phyloP scores from a whole-genome alignment of 2,113 vertebrate species.

The Micronycteris hirsuta region DNA sequence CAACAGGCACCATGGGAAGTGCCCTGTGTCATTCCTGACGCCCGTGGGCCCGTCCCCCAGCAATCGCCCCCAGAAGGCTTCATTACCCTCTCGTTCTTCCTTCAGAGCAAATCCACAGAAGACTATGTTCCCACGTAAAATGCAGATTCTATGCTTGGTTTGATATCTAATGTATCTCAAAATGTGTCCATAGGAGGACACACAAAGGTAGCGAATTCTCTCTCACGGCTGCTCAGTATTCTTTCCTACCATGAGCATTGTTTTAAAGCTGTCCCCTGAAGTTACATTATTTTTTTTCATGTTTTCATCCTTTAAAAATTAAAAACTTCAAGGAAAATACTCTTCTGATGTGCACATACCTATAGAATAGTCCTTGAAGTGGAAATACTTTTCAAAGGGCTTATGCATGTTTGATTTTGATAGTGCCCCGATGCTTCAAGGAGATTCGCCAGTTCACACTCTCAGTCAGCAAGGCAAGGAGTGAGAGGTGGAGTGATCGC shows the following conservation, averaged over 20 bases:
- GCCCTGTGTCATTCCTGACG: not conserved
- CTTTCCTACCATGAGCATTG: not conserved
- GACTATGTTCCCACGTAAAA: not conserved
- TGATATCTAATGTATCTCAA: not conserved
- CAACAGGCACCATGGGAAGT: not conserved
- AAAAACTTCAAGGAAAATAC: not conserved
- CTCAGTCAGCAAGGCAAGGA: not conserved
- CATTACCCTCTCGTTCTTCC: not conserved
- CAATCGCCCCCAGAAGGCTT: not conserved
- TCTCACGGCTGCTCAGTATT: not conserved
- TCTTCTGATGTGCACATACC: not conserved
- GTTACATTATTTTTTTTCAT: not conserved
- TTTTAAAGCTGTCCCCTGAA: not conserved
- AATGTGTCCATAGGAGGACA: not conserved
- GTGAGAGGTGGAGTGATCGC: not conserved
- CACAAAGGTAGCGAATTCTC: not conserved
- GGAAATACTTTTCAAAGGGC: not conserved
- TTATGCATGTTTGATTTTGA: not conserved
- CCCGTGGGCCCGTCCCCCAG: accelerated
- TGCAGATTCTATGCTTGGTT: not conserved
- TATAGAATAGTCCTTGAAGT: not conserved
- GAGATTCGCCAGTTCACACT: not conserved
- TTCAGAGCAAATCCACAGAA: not conserved
- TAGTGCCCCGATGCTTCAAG: not conserved
- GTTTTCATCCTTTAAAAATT: not conserved